A percentile compares a stretch with the other conserved stretches of the same genome.
These are phyloP conservation scores for Semicossyphus pulcher DNA, from an alignment of 2,113 vertebrate species.

Conservation along the genomic window DNA sequence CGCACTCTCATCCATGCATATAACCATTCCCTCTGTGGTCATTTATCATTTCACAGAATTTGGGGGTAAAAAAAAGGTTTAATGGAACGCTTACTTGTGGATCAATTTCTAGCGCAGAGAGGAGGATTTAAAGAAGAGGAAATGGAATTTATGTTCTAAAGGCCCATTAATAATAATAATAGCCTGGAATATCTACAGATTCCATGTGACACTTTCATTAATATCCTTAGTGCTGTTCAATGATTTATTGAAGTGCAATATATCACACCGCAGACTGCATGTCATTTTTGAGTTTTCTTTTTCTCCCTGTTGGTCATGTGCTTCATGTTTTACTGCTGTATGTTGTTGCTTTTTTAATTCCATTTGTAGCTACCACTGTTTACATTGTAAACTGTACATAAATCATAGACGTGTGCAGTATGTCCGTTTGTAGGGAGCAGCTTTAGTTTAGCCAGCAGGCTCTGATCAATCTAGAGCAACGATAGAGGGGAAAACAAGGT, in stretches of 20 bases:
- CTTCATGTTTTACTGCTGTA: not conserved
- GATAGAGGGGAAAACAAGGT: slow-evolving; percentile 39
- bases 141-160: slow-evolving; percentile 74
- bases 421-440: slow-evolving; percentile 27
- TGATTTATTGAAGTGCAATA: slow-evolving; percentile 71
- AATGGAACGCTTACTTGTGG: slow-evolving; percentile 68
- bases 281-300: slow-evolving; percentile 10
- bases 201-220: slow-evolving; percentile 74
- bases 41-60: slow-evolving; percentile 66
- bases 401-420: not conserved
- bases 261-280: slow-evolving; percentile 17
- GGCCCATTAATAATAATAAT: slow-evolving; percentile 82
- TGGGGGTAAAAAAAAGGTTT: slow-evolving; percentile 36
- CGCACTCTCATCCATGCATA: slow-evolving; percentile 65
- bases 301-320: not conserved
- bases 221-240: slow-evolving; percentile 63
- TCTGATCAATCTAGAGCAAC: slow-evolving; percentile 58
- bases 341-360: not conserved
- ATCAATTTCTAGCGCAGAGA: slow-evolving; percentile 79
- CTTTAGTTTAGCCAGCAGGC: slow-evolving; percentile 20
- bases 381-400: slow-evolving; percentile 6
- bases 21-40: slow-evolving; percentile 63
- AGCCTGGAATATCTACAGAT: slow-evolving; percentile 73
- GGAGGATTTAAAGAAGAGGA: slow-evolving; percentile 63
- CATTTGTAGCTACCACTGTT: not conserved